Evolutionary conservation across 2,888 invertebrate species (phyloP).

Genomic region (Lordiphosa fenestrarum): DNA sequence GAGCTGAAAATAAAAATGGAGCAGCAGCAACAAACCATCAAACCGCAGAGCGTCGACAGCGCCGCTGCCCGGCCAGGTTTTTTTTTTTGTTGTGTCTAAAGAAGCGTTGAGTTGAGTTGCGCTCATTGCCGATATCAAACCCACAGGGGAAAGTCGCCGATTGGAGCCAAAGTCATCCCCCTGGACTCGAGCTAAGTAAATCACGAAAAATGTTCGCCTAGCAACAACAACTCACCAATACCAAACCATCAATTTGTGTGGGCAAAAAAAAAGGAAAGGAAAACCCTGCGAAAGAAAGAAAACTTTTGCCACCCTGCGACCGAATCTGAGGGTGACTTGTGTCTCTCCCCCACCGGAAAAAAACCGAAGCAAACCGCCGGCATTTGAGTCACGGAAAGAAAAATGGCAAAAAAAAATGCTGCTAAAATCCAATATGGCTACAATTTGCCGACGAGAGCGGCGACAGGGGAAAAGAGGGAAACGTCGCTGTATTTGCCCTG

Average conservation of each 20-base stretch:
- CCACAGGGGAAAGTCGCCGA: constrained; percentile 42
- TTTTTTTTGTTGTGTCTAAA: constrained; percentile 63
- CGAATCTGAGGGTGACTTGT: constrained; percentile 37
- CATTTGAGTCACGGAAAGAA: constrained; percentile 61
- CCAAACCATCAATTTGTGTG: constrained; percentile 69
- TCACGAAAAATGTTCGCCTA: constrained; percentile 55
- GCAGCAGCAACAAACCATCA: constrained; percentile 52
- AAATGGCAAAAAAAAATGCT: constrained; percentile 34
- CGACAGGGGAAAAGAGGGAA: constrained; percentile 39
- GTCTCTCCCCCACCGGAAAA: constrained; percentile 25
- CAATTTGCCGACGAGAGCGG: constrained; percentile 56
- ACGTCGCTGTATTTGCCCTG: constrained; percentile 50
- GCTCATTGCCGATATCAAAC: constrained; percentile 41
- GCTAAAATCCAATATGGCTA: constrained; percentile 76
- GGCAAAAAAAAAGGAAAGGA: constrained; percentile 28
- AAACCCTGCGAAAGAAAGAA: background rate
- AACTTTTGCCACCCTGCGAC: constrained; percentile 56
- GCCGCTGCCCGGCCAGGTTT: constrained; percentile 21
- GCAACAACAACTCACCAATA: constrained; percentile 55
- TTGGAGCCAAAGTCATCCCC: constrained; percentile 11
- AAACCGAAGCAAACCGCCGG: constrained; percentile 62
- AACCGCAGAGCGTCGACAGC: constrained; percentile 50
- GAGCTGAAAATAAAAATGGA: constrained; percentile 71
- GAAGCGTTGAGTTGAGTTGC: constrained; percentile 50
- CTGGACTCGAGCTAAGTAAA: constrained; percentile 35